These are phyloP conservation scores for Sminthopsis crassicaudata DNA, from an alignment of 2,113 vertebrate genomes.

Conservation along the genomic window DNA sequence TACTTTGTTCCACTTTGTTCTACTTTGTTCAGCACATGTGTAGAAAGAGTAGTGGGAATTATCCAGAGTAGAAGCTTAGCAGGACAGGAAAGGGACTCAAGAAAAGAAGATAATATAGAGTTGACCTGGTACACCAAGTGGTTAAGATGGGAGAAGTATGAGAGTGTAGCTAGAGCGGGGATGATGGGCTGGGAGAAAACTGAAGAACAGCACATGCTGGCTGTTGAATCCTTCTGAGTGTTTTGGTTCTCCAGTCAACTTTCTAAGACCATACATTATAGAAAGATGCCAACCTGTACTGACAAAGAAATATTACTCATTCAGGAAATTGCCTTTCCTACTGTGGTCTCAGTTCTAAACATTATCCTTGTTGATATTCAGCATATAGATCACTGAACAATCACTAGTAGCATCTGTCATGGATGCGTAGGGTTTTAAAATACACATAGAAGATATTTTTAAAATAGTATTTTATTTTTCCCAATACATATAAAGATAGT, in stretches of 20 bases:
- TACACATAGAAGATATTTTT: not conserved
- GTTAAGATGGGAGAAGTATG: not conserved
- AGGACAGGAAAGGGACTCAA: not conserved
- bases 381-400: not conserved
- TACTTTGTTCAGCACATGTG: not conserved
- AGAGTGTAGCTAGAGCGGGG: not conserved
- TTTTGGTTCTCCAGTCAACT: not conserved
- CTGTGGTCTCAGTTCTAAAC: not conserved
- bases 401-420: not conserved
- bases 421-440: not conserved
- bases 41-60: not conserved
- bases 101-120: not conserved
- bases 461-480: too few species aligned
- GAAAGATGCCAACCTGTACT: not conserved
- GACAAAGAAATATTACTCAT: not conserved
- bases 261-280: not conserved
- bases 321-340: not conserved
- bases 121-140: not conserved
- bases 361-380: not conserved
- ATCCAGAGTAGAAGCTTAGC: not conserved
- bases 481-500: too few species aligned
- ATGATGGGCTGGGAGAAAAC: not conserved
- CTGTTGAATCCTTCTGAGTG: not conserved
- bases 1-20: not conserved
- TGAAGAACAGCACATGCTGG: not conserved